Evolutionary conservation across 2,888 invertebrate genomes (phyloP).

Genomic region (Morpho helenor): DNA sequence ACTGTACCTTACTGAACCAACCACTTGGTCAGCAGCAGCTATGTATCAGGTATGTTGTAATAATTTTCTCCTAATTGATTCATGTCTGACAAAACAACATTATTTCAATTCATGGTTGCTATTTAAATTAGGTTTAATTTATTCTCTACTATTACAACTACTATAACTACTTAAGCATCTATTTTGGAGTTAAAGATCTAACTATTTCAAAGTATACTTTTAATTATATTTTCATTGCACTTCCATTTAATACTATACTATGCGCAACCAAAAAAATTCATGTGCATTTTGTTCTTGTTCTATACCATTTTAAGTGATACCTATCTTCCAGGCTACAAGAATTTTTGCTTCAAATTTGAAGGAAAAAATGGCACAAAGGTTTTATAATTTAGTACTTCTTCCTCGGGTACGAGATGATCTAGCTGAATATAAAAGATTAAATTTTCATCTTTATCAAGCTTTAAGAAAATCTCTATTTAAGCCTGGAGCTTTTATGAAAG

Average conservation of each 20-base stretch:
- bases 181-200: too few relatives aligned
- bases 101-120: too few relatives aligned
- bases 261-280: too few relatives aligned
- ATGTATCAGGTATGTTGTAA: constrained; percentile 86
- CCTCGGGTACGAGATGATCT: constrained; percentile 97
- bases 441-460: constrained; percentile 97
- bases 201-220: too few relatives aligned
- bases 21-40: constrained; percentile 98
- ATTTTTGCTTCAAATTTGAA: constrained; percentile 98
- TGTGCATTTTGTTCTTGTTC: too few relatives aligned
- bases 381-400: constrained; percentile 94
- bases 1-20: constrained; percentile 91
- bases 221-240: too few relatives aligned
- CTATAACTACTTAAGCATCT: too few relatives aligned
- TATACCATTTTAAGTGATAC: constrained; percentile 1
- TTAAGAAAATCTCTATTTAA: constrained; percentile 96
- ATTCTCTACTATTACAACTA: too few relatives aligned
- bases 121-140: too few relatives aligned
- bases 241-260: too few relatives aligned
- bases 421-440: constrained; percentile 95
- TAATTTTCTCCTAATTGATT: too few relatives aligned
- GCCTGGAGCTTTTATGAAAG: constrained; percentile 99
- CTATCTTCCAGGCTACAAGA: constrained; percentile 84
- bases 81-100: too few relatives aligned
- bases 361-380: constrained; percentile 97